Percentiles rank a stretch among this genome's conserved stretches.
Conservation (phyloP, 2,797 vertebrate species). For the Gallinago nigripennis region DNA sequence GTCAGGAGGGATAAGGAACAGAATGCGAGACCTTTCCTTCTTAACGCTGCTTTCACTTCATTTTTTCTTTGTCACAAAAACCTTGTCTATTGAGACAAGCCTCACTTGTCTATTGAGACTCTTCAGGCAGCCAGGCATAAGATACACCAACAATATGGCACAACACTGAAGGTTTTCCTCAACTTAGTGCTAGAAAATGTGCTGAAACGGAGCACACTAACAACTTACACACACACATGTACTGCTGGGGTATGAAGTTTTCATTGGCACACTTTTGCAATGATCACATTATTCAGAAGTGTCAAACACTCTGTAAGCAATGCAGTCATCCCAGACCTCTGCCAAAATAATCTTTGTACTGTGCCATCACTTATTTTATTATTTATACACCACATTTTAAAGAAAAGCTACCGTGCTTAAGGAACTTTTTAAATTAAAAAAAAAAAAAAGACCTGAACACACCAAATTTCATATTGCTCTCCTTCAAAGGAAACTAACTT, state of each 20-base stretch:
- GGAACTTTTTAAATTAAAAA: neutral
- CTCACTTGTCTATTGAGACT: neutral
- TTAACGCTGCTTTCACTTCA: neutral
- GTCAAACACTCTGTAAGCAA: constrained; percentile 18
- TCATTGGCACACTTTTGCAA: constrained; percentile 30
- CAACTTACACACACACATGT: neutral
- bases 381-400: constrained; percentile 3
- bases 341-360: constrained; percentile 48
- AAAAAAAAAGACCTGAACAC: neutral
- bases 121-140: neutral
- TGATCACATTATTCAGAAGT: constrained; percentile 45
- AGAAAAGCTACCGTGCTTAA: neutral
- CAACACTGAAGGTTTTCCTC: neutral
- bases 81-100: neutral
- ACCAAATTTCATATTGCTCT: neutral
- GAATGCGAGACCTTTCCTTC: neutral
- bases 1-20: neutral
- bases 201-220: neutral
- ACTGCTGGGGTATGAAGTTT: constrained; percentile 24
- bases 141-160: neutral
- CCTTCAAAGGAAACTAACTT: constrained; percentile 6
- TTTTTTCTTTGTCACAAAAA: neutral
- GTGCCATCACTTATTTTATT: neutral
- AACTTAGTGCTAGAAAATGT: neutral
- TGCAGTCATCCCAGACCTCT: neutral